Conservation (phyloP, 2,113 vertebrate species). For the Lonchura striata region DNA sequence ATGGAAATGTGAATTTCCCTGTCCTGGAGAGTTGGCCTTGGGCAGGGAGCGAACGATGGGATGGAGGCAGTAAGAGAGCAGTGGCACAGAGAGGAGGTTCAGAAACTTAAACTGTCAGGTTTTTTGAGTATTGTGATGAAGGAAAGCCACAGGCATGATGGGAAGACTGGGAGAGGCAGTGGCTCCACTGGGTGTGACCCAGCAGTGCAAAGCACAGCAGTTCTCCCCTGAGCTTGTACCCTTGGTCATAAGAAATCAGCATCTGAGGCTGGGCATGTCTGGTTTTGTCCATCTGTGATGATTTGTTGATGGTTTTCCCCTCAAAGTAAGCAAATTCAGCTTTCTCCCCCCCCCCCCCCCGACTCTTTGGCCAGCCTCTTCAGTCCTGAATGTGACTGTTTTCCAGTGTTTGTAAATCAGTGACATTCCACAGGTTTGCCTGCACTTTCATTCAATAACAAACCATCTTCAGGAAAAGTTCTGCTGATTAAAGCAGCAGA, state of each 20-base stretch:
- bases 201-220: background rate
- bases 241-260: background rate
- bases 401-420: slow-evolving; percentile 24
- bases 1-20: slow-evolving; percentile 10
- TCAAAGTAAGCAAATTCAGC: background rate
- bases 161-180: background rate
- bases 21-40: background rate
- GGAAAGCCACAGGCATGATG: background rate
- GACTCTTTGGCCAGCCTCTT: slow-evolving; percentile 30
- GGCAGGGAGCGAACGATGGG: accelerated
- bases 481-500: background rate
- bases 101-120: background rate
- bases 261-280: background rate
- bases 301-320: slow-evolving; percentile 25
- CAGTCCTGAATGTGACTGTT: slow-evolving; percentile 24
- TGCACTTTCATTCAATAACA: background rate
- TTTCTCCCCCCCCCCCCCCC: background rate
- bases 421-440: slow-evolving; percentile 7
- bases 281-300: background rate
- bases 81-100: background rate
- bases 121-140: background rate
- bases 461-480: background rate
- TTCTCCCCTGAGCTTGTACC: background rate
- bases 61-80: background rate
- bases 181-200: background rate